Base-by-base conservation (phyloP, 2,888 invertebrate species). In the Ormyrus rosae region DNA sequence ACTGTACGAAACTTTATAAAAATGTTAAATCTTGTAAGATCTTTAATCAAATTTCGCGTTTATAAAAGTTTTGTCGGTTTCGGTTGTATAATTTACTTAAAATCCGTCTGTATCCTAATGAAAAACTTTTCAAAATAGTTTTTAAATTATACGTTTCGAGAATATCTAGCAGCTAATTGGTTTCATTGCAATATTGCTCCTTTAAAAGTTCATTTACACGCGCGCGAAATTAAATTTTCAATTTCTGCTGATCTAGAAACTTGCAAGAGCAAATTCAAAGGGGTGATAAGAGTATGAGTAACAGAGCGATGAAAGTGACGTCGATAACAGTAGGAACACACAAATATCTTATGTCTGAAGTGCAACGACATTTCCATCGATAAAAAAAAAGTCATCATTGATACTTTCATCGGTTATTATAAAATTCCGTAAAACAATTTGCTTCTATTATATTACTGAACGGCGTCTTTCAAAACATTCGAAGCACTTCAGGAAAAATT, bases 271-370 rank as follows among this genome's bases (percentile, higher is more conserved):
- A 58, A 56, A 64, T 68, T 79, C 56, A 13, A 55, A 67, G 53
- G 73, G 63, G 13, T 46, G n/a, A 58, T 51, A 60, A 61, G 51
- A 69, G 48, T 73, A 68, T 58, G 48, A 68, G 46, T 78, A 68
- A 78, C 55, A 60, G 60, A 72, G 65, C 78, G 64, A 78, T 68
- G n/a, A 64, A 56, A 71, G 71, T 78, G 58, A 65, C 64, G 63
- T 48, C 68, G 58, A 68, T 78, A 65, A 73, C 73, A 61, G 50
- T 69, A 74, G 56, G 53, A 53, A 79, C 64, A 74, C 64, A 69
- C 56, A 69, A 6, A 79, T 64, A 72, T 61, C 61, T 78, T 53
- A 56, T 11, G n/a, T 9, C 67, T 50, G 55, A 73, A 78, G 63
- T 78, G 64, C 67, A 13, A 67, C 75, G 58, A 65, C 56, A 65